These are phyloP conservation scores for Coracias cyanogaster DNA, from an alignment of 2,797 vertebrate genomes.

Conservation along the genomic window DNA sequence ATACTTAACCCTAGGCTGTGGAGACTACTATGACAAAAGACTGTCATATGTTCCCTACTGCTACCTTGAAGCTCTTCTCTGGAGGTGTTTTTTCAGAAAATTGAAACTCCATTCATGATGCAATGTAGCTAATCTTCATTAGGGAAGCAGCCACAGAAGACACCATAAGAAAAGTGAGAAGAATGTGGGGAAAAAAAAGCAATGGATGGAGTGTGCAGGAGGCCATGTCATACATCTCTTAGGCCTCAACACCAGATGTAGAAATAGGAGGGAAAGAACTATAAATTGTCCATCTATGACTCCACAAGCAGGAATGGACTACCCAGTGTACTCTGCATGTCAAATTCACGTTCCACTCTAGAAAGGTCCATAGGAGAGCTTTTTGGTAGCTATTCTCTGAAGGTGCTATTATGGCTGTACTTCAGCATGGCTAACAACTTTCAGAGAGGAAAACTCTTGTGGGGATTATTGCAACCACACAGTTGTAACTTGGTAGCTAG, in stretches of 20 bases:
- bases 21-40: neutral
- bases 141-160: neutral
- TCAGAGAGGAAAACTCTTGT: neutral
- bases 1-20: neutral
- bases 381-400: neutral
- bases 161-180: neutral
- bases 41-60: neutral
- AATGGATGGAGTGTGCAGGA: neutral
- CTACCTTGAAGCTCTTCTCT: neutral
- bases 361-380: neutral
- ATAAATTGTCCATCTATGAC: neutral
- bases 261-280: neutral
- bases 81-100: neutral
- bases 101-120: neutral
- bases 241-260: neutral
- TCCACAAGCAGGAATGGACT: neutral
- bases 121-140: neutral
- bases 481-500: conserved; percentile 10
- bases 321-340: too few relatives aligned
- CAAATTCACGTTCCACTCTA: neutral
- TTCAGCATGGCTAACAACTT: neutral
- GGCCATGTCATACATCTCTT: neutral
- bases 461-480: neutral
- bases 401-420: neutral
- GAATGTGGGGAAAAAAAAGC: rapidly evolving